These are phyloP conservation scores for Drosophila pectinifera DNA, from an alignment of 1,140 invertebrate genomes.

Conservation along the genomic window DNA sequence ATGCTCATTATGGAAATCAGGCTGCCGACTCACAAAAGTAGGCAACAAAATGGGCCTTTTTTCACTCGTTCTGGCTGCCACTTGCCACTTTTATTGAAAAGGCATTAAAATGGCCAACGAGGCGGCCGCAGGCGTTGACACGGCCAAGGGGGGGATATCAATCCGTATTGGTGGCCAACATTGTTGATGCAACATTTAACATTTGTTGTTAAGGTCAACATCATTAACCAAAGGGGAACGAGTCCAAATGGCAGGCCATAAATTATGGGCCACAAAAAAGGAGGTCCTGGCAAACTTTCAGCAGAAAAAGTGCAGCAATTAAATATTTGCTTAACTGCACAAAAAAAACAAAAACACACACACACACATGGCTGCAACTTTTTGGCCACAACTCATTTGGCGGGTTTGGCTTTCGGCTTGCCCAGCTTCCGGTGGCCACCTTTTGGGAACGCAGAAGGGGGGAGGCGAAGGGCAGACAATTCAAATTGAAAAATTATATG, in stretches of 20 bases:
- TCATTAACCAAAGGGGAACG: constrained; percentile 56
- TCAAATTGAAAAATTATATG: constrained; percentile 85
- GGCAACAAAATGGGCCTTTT: constrained; percentile 46
- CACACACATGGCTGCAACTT: constrained; percentile 61
- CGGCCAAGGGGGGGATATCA: constrained; percentile 9
- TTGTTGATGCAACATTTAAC: constrained; percentile 69
- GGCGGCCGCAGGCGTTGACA: constrained; percentile 34
- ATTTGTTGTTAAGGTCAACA: constrained; percentile 76
- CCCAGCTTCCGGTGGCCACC: constrained; percentile 61
- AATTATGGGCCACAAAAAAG: constrained; percentile 77
- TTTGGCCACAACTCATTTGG: constrained; percentile 83
- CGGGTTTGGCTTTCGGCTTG: constrained; percentile 24
- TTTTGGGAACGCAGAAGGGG: constrained; percentile 25
- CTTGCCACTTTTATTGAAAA: constrained; percentile 66
- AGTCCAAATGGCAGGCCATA: constrained; percentile 79
- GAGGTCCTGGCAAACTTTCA: constrained; percentile 68
- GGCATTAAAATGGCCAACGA: constrained; percentile 68
- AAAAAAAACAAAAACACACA: constrained; percentile 24
- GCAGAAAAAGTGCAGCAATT: constrained; percentile 83
- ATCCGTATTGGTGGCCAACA: constrained; percentile 60
- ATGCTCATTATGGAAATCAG: constrained; percentile 75
- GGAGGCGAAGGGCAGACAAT: constrained; percentile 49
- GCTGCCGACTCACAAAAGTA: constrained; percentile 65
- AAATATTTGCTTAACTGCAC: constrained; percentile 84
- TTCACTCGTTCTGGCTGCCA: not conserved